These are phyloP conservation scores for Oenanthe melanoleuca DNA, from an alignment of 2,113 vertebrate genomes.

Conservation along the genomic window DNA sequence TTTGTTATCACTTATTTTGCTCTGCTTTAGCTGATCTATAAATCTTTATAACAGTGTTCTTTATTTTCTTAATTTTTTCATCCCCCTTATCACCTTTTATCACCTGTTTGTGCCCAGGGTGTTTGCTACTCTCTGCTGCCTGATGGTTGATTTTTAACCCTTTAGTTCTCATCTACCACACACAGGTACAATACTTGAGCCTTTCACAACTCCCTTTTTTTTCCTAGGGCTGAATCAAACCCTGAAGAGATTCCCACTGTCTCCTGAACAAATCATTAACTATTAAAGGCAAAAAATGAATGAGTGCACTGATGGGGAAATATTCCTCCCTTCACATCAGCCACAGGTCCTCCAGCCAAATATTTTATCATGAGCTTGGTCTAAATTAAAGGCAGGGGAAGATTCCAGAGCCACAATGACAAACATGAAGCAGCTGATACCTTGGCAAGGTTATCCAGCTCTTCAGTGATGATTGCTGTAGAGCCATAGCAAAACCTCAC, in stretches of 20 bases:
- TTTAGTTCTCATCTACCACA: not conserved
- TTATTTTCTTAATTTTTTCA: conserved; percentile 73
- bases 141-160: conserved; percentile 5
- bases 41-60: conserved; percentile 72
- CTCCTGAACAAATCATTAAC: not conserved
- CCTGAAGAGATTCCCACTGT: not conserved
- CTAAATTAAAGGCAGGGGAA: not conserved
- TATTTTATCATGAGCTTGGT: not conserved
- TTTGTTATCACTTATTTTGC: conserved; percentile 69
- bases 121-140: conserved; percentile 40
- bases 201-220: not conserved
- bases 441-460: not conserved
- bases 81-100: conserved; percentile 65
- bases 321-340: not conserved
- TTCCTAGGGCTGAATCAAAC: not conserved
- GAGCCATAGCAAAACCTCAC: not conserved
- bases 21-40: conserved; percentile 65
- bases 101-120: conserved; percentile 68
- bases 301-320: not conserved
- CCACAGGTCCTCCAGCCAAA: not conserved
- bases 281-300: not conserved
- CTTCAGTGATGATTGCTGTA: not conserved
- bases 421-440: not conserved
- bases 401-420: not conserved
- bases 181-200: not conserved